Conservation (phyloP, 2,113 vertebrate species). For the Calidris pugnax region DNA sequence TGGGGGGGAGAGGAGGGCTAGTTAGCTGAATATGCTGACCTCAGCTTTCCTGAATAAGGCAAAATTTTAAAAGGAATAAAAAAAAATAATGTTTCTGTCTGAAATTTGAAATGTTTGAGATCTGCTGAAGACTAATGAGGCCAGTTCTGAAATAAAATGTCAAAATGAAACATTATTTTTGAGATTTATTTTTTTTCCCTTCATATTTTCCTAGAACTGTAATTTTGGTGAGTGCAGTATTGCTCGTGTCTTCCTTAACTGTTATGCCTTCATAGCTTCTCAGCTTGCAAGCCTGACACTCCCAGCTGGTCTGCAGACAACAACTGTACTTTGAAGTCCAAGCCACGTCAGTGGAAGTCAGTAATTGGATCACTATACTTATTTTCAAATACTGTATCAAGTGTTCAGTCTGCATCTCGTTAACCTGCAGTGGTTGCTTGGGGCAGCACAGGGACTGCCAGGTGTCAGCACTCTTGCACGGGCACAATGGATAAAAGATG, state of each 20-base stretch:
- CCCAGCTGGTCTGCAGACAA: not conserved
- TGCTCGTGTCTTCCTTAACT: not conserved
- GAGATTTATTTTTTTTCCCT: not conserved
- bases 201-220: not conserved
- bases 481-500: not conserved
- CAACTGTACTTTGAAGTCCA: not conserved
- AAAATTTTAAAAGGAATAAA: not conserved
- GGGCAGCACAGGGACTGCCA: not conserved
- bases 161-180: constrained; percentile 10
- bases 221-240: not conserved
- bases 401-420: not conserved
- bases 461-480: not conserved
- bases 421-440: not conserved
- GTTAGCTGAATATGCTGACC: not conserved
- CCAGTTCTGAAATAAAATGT: not conserved
- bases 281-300: not conserved
- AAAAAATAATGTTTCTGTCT: not conserved
- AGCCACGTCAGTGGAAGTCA: not conserved
- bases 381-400: not conserved
- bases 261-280: not conserved
- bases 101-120: not conserved
- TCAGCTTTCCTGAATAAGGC: not conserved
- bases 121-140: not conserved
- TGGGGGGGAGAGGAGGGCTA: rapidly evolving
- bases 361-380: not conserved